Evolutionary conservation across 2,888 invertebrate genomes (phyloP), one percentile per base, ranked within the genome.

Genomic region (Thymelicus sylvestris): DNA sequence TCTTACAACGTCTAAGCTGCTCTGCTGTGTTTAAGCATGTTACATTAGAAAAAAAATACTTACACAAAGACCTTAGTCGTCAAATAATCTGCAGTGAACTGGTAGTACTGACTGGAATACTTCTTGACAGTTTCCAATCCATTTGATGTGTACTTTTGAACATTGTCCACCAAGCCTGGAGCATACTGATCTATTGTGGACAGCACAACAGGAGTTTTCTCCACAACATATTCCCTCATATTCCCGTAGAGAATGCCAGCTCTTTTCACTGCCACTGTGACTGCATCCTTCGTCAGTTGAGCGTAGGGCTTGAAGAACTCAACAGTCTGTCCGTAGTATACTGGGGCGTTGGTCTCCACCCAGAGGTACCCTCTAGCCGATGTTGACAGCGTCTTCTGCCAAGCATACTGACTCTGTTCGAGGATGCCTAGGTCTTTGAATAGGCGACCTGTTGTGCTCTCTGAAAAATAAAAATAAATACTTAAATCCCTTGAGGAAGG

Each of bases 61-160:
- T 93, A 97, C 97, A 97, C 94, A 91, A 97, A 96, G 71, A 97
- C 96, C 92, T 96, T 96, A 67, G 95, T 96, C 83, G 95, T 95
- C 82, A 97, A 91, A 91, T 96, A 96, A 74, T 95, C 94, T 10
- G 94, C 85, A 6, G 94, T 91, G 50, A 93, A 84, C 76, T 92
- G 89, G 77, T 94, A 94, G 79, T 95, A 95, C 72, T 95, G 90
- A 47, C 83, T 83, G 0, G 94, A 93, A 73, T 92, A 90, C 72
- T 93, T 91, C 83, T 91, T 94, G 13, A 93, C 86, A 55, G 91
- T 80, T 50, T 86, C 86, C 77, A 94, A 92, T 0, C 91, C 93
- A 15, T 87, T 85, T 8, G 81, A 80, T 0, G 94, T 88, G 71
- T 94, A 91, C 50, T 90, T 88, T 77, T 95, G 95, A 19, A 96